Percentiles rank a stretch among this genome's conserved stretches.
These are phyloP conservation scores for Etheostoma cragini DNA, from an alignment of 2,113 vertebrate species.

Conservation along the genomic window DNA sequence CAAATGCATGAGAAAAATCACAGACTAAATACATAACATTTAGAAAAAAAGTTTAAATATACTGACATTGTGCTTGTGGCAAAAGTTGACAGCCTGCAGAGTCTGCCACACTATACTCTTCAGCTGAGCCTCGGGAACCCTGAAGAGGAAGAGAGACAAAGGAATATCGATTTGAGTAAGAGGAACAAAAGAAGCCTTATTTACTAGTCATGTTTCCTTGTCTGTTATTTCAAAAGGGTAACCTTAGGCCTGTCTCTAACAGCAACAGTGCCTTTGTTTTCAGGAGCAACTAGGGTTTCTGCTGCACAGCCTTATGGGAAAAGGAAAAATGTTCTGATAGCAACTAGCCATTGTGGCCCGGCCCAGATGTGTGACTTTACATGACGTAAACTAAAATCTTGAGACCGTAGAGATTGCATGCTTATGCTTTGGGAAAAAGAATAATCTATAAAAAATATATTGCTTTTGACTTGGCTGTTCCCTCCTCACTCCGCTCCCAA, in stretches of 20 bases:
- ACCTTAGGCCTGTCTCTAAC: conserved; percentile 66
- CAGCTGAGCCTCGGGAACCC: conserved; percentile 91
- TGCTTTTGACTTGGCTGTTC: neutral
- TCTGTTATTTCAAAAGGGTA: conserved; percentile 54
- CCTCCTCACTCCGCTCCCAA: neutral
- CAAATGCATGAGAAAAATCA: neutral
- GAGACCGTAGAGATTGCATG: neutral
- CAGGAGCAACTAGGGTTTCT: conserved; percentile 79
- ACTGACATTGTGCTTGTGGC: conserved; percentile 96
- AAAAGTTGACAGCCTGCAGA: conserved; percentile 96
- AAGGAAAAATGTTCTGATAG: conserved; percentile 43
- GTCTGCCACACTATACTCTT: conserved; percentile 97
- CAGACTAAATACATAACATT: too few species aligned
- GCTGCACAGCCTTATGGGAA: conserved; percentile 48
- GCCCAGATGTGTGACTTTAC: conserved; percentile 25
- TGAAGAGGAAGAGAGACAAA: conserved; percentile 68
- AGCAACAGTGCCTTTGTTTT: conserved; percentile 79
- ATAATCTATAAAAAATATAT: neutral
- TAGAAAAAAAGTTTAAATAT: neutral
- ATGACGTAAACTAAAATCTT: conserved; percentile 20
- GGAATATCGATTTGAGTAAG: neutral
- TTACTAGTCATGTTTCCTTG: conserved; percentile 16
- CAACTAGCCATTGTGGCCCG: conserved; percentile 16
- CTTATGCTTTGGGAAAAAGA: neutral
- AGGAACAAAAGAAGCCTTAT: conserved; percentile 38